Evolutionary conservation across 2,797 vertebrate genomes (phyloP).

Genomic region (Chaetophractus vellerosus): DNA sequence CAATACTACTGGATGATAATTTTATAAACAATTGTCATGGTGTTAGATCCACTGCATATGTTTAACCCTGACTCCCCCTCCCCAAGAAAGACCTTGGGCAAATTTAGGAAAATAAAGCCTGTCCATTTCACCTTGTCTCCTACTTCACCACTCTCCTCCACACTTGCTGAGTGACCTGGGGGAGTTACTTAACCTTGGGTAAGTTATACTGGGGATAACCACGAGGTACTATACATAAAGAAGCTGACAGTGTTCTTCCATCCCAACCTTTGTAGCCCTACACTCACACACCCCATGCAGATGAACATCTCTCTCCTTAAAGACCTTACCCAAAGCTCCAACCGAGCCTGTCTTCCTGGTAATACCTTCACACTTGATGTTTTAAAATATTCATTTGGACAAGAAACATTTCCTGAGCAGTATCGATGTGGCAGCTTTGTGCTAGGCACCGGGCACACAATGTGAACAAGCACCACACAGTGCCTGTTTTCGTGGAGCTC

Average conservation of each 20-base stretch:
- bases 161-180: too few relatives aligned
- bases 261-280: neutral
- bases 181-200: neutral
- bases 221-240: neutral
- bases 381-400: neutral
- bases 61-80: neutral
- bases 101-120: neutral
- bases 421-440: neutral
- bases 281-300: neutral
- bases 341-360: neutral
- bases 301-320: neutral
- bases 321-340: neutral
- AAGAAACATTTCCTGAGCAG: neutral
- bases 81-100: too few relatives aligned
- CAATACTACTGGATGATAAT: neutral
- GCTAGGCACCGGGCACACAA: neutral
- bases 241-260: neutral
- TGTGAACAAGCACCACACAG: too few relatives aligned
- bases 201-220: neutral
- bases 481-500: neutral
- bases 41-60: neutral
- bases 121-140: neutral
- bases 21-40: neutral
- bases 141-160: neutral
- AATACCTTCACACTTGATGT: neutral